phyloP scores from a whole-genome alignment of 1,140 invertebrate species.

The Lucilia cuprina region DNA sequence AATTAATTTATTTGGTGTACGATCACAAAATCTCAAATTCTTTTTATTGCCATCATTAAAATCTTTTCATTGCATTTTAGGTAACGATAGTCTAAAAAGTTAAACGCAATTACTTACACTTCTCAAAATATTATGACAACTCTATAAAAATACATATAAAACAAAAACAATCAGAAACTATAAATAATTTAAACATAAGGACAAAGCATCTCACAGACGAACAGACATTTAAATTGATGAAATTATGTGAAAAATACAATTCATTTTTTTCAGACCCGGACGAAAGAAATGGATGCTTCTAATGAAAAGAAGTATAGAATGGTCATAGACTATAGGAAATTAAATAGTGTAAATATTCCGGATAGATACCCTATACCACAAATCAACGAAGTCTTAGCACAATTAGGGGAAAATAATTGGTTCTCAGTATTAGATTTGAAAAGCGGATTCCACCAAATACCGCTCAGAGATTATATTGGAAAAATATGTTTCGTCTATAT shows the following conservation, averaged over 20 bases:
- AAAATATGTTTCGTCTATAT: slow-evolving; percentile 37
- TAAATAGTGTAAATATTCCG: background rate
- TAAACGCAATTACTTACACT: slow-evolving; percentile 20
- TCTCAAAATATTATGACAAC: slow-evolving; percentile 20
- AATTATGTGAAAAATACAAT: background rate
- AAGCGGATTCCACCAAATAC: slow-evolving; percentile 4
- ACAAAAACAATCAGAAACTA: slow-evolving; percentile 11
- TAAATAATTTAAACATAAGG: slow-evolving; percentile 32
- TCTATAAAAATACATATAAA: slow-evolving; percentile 13
- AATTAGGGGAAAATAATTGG: background rate
- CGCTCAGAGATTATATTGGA: slow-evolving; percentile 22
- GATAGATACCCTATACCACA: slow-evolving; percentile 9
- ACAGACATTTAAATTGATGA: background rate
- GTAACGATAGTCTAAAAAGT: slow-evolving; percentile 19
- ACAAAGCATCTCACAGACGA: background rate
- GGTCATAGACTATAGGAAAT: slow-evolving; percentile 20
- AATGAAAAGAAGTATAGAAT: background rate
- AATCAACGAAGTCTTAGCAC: background rate
- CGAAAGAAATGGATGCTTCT: too few species aligned
- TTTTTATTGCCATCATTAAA: slow-evolving; percentile 28
- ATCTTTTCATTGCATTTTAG: slow-evolving; percentile 20
- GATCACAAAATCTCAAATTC: slow-evolving; percentile 30
- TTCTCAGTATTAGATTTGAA: background rate
- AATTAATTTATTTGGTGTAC: slow-evolving; percentile 30
- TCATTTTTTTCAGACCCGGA: too few species aligned